Base-by-base conservation (phyloP, 2,888 invertebrate species). In the Meghimatium bilineatum region DNA sequence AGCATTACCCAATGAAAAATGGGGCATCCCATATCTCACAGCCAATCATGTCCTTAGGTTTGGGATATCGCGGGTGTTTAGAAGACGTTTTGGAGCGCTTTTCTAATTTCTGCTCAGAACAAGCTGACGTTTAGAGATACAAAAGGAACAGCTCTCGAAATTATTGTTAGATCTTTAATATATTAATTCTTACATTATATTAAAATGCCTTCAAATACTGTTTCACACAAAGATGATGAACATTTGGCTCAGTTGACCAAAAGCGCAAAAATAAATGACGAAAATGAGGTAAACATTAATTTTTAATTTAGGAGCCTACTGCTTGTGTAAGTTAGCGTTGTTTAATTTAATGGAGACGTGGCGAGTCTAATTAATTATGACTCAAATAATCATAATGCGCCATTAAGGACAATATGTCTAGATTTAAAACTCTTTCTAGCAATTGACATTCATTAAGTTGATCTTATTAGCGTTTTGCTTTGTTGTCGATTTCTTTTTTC, bases 261-360 rank as follows among this genome's bases (percentile, higher is more conserved):
- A 63, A 89, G 89, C 76, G 38, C 87, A 60, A 90, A 89, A 67
- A 87, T 91, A 44, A 87, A 88, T 38, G 91, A 91, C 85, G 91
- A 92, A 88, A 92, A 92, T 83, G 79, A 91, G 89, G 91, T 91
- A 85, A 87, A 86, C 80, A 6, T 44, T 44, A 12, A 44, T 12
- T 44, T 44, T 5, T 44, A 44, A n/a, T n/a, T n/a, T n/a, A n/a
- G n/a, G n/a, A n/a, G n/a, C n/a, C n/a, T n/a, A n/a, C n/a, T n/a
- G n/a, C n/a, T n/a, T n/a, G n/a, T n/a, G n/a, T n/a, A n/a, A n/a
- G n/a, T n/a, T n/a, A n/a, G n/a, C n/a, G n/a, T n/a, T n/a, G n/a
- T n/a, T n/a, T n/a, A n/a, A n/a, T n/a, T n/a, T n/a, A n/a, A n/a
- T n/a, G n/a, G n/a, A n/a, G n/a, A n/a, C n/a, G n/a, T n/a, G n/a